phyloP scores from a whole-genome alignment of 2,888 invertebrate species.

The Phyllotreta striolata region DNA sequence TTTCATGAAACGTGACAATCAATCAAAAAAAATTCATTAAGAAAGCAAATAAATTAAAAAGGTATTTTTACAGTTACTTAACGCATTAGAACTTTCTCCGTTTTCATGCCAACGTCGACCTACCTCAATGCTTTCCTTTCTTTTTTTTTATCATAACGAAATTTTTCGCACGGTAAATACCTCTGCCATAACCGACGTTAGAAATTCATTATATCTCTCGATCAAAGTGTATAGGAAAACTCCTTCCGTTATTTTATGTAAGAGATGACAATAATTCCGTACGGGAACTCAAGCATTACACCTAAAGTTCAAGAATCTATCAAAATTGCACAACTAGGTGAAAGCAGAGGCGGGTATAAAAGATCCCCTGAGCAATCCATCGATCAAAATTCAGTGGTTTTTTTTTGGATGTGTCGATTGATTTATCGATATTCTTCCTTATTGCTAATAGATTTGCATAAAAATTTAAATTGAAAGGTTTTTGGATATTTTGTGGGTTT shows the following conservation, averaged over 20 bases:
- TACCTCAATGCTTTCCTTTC: slow-evolving; percentile 3
- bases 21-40: neutral
- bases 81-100: slow-evolving; percentile 5
- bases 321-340: slow-evolving; percentile 48
- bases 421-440: too few species aligned
- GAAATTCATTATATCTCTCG: slow-evolving; percentile 11
- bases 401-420: too few species aligned
- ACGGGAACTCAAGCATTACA: slow-evolving; percentile 28
- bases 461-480: too few species aligned
- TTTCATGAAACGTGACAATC: neutral
- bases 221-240: slow-evolving; percentile 9
- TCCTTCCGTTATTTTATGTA: slow-evolving; percentile 28
- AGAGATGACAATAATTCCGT: slow-evolving; percentile 26
- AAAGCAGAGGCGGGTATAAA: slow-evolving; percentile 7
- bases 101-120: neutral
- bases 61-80: too few species aligned
- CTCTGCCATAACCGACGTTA: neutral
- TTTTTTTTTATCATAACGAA: slow-evolving; percentile 6
- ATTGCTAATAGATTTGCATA: too few species aligned
- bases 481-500: too few species aligned
- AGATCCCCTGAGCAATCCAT: neutral
- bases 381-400: too few species aligned
- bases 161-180: slow-evolving; percentile 4
- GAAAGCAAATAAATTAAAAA: too few species aligned
- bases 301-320: slow-evolving; percentile 44